Base-by-base conservation (phyloP, 1,140 invertebrate species). In the Drosophila elegans region DNA sequence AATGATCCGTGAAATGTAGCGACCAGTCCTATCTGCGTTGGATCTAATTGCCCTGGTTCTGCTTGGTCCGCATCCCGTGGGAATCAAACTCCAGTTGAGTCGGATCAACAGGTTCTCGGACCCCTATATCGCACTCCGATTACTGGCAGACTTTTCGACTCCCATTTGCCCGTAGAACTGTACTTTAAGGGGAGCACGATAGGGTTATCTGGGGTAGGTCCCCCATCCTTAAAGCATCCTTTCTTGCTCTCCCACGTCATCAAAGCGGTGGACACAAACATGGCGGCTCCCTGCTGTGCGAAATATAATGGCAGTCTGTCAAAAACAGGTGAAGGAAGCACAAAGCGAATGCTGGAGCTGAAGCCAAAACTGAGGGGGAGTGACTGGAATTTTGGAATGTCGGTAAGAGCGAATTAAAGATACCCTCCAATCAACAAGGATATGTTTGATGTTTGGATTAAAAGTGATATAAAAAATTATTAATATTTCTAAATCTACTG, bases 261-360 rank as follows among this genome's bases (percentile, higher is more conserved):
- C 29, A 42, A 38, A 61, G 25, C 3, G 34, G 52, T 36, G 42
- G 55, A 46, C 52, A 60, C 57, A 88, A 91, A 91, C 49, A 91
- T 91, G 88, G 82, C 88, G 38, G 77, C 49, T 53, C 49, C 88
- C 77, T 76, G 88, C 83, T 91, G 88, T 49, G 80, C 67, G 49
- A 74, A 81, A 55, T 72, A 77, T 83, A 90, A 80, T 89, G 80
- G 74, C 67, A 88, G 84, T 72, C 48, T 78, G 88, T 91, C 88
- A 91, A 64, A 84, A 84, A 74, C 88, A 91, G 88, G 78, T 81
- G 80, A 86, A 64, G 53, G 38, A 51, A 66, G 55, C 55, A 61
- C 73, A 76, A 76, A 67, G 73, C 25, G 42, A 44, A 34, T 38
- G 48, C 49, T 51, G 44, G 39, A 44, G n/a, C 32, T 9, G 10